Percentiles rank a stretch among this genome's conserved stretches.
Evolutionary conservation across 2,113 vertebrate species (phyloP).

Genomic region (Gymnobelideus leadbeateri): DNA sequence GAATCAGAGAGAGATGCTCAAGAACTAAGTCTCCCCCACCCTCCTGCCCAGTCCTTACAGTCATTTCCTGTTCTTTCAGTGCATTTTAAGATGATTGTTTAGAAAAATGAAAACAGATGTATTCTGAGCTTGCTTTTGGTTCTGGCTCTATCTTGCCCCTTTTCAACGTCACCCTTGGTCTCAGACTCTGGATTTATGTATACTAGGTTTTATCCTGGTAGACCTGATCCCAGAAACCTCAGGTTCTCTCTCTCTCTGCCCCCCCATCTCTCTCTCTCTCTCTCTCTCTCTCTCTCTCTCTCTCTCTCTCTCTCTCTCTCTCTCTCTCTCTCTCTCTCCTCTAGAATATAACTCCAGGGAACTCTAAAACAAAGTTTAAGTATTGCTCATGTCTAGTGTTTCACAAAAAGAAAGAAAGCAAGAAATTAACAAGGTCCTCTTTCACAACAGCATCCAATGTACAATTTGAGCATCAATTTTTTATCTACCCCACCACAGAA

Average conservation of each 20-base stretch:
- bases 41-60: neutral
- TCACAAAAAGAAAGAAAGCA: neutral
- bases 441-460: neutral
- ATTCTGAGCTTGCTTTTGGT: slow-evolving; percentile 36
- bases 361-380: neutral
- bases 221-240: neutral
- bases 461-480: neutral
- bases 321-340: neutral
- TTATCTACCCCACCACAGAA: neutral
- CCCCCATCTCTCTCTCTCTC: neutral
- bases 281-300: too few species aligned
- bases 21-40: neutral
- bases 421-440: neutral
- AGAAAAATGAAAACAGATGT: slow-evolving; percentile 21
- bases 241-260: neutral
- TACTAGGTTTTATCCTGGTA: neutral
- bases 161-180: neutral
- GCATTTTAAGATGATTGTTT: slow-evolving; percentile 49
- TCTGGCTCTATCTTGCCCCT: slow-evolving; percentile 32
- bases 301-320: neutral
- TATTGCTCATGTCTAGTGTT: neutral
- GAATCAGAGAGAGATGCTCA: neutral
- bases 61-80: slow-evolving; percentile 17
- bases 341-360: neutral
- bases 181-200: neutral